Evolutionary conservation across 2,888 invertebrate species (phyloP).

Genomic region (Mythimna vitellina): DNA sequence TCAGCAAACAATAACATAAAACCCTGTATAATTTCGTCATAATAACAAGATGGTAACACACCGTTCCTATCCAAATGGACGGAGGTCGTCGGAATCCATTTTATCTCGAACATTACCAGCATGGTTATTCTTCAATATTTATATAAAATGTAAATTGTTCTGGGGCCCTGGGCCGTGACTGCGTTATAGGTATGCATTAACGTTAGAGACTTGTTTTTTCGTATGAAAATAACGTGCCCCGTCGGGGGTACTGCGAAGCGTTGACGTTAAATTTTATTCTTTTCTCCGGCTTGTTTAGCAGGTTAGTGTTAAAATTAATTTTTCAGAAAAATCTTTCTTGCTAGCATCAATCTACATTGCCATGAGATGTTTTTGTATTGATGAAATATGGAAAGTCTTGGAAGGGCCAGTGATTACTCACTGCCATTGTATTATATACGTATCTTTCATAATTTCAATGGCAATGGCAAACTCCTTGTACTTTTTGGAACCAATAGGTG

Average conservation of each 20-base stretch:
- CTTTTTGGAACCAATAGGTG: too few species aligned
- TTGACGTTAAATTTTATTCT: slow-evolving; percentile 71
- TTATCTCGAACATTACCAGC: slow-evolving; percentile 68
- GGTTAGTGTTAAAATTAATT: slow-evolving; percentile 20
- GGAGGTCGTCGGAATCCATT: slow-evolving; percentile 65
- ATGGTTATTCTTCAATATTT: slow-evolving; percentile 78
- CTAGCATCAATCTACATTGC: not conserved
- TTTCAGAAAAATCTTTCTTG: slow-evolving; percentile 10
- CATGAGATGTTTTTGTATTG: not conserved
- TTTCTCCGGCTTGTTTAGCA: slow-evolving; percentile 46
- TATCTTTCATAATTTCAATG: too few species aligned
- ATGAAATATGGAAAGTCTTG: too few species aligned
- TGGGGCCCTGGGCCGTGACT: slow-evolving; percentile 75
- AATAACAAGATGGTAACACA: slow-evolving; percentile 44
- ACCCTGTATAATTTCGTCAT: slow-evolving; percentile 27
- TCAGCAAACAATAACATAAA: slow-evolving; percentile 12
- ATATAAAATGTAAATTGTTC: slow-evolving; percentile 82
- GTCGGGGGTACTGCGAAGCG: slow-evolving; percentile 64
- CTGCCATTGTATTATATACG: too few species aligned
- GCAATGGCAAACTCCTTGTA: too few species aligned
- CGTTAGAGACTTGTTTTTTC: slow-evolving; percentile 70
- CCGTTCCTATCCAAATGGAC: slow-evolving; percentile 49
- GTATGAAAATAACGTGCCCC: slow-evolving; percentile 74
- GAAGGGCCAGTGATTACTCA: too few species aligned
- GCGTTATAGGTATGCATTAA: slow-evolving; percentile 61